These are phyloP conservation scores for Holacanthella duospinosa DNA, from an alignment of 2,888 invertebrate genomes.

Conservation along the genomic window DNA sequence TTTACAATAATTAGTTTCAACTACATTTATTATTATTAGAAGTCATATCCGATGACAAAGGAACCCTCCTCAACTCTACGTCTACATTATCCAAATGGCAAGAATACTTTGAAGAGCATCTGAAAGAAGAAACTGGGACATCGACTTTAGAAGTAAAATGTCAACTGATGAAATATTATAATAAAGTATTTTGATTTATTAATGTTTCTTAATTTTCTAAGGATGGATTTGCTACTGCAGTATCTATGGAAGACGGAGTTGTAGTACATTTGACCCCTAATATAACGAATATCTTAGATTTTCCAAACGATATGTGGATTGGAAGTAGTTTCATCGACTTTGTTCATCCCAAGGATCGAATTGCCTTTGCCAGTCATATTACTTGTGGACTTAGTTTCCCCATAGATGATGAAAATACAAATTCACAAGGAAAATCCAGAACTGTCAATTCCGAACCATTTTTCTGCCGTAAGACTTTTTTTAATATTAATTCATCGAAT, in stretches of 20 bases:
- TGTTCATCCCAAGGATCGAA: slow-evolving; percentile 63
- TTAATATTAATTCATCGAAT: neutral
- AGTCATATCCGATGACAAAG: slow-evolving; percentile 6
- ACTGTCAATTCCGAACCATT: slow-evolving; percentile 18
- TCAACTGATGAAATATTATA: neutral
- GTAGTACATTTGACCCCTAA: slow-evolving; percentile 64
- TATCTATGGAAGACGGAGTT: slow-evolving; percentile 72
- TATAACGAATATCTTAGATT: slow-evolving; percentile 60
- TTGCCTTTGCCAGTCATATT: slow-evolving; percentile 61
- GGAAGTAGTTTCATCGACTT: slow-evolving; percentile 79
- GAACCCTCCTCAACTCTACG: neutral
- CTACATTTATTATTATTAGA: neutral
- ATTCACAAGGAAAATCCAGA: neutral
- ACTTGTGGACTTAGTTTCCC: slow-evolving; percentile 26
- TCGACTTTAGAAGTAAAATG: neutral
- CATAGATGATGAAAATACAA: slow-evolving; percentile 7
- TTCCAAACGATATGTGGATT: slow-evolving; percentile 71
- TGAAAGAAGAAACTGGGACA: slow-evolving; percentile 14
- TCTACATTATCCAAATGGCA: slow-evolving; percentile 15
- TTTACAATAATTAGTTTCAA: too few species aligned
- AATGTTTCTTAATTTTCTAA: slow-evolving; percentile 39
- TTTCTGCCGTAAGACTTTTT: slow-evolving; percentile 13
- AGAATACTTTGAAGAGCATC: slow-evolving; percentile 18
- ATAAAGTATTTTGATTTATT: neutral
- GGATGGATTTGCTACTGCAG: slow-evolving; percentile 67